Evolutionary conservation across 2,797 vertebrate species (phyloP).

Genomic region (Anolis apletophallus): DNA sequence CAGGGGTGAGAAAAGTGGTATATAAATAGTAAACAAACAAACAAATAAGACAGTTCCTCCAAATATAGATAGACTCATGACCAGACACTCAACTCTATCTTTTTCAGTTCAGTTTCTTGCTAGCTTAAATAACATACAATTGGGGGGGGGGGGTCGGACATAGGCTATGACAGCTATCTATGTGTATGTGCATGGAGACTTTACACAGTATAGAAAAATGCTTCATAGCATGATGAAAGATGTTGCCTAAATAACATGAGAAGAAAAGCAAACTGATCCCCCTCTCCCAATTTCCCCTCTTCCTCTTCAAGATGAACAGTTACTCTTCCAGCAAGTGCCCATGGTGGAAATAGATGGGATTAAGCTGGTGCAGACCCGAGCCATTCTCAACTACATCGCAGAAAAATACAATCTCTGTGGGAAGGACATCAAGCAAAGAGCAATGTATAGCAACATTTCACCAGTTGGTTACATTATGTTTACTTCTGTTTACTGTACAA

Average conservation of each 20-base stretch:
- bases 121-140: no score
- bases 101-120: no score
- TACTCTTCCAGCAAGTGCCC: constrained; percentile 89
- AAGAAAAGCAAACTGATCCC: neutral
- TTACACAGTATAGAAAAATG: neutral
- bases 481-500: neutral
- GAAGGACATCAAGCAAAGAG: constrained; percentile 84
- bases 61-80: no score
- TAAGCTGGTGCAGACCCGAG: constrained; percentile 87
- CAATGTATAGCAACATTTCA: constrained; percentile 73
- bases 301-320: constrained; percentile 78
- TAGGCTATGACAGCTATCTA: no score
- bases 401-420: constrained; percentile 88
- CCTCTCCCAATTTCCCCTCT: constrained; percentile 4
- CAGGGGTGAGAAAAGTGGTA: no score
- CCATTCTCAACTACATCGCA: constrained; percentile 88
- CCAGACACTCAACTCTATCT: no score
- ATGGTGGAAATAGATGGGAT: constrained; percentile 92
- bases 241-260: no score
- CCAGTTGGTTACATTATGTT: neutral
- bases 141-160: no score
- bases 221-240: neutral
- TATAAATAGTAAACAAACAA: no score
- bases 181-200: no score
- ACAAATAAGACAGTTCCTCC: no score